Evolutionary conservation across 2,113 vertebrate species (phyloP), one percentile per base, ranked within the genome.

Genomic region (Panthera tigris): DNA sequence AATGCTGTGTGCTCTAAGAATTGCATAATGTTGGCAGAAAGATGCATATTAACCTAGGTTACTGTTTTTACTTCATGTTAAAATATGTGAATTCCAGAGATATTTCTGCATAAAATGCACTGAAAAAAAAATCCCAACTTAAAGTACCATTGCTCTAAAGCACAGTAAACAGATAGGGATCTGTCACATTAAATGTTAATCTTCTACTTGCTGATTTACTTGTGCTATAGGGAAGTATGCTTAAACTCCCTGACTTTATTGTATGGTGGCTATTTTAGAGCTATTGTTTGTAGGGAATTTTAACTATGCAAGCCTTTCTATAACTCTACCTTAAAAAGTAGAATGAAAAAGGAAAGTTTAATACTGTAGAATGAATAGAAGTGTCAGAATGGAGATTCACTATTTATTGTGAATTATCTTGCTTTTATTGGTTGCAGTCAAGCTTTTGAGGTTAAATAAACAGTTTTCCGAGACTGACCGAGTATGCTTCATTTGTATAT

Each of bases 371-470:
- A 89, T 95, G 81, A 98, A 97, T 94, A 97, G 92, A 93, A 86
- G 91, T 94, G 91, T 97, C 96, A 98, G 78, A 76, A 91, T 76
- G 63, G 48, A 97, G 36, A 97, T 96, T 94, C 63, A 55, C 52
- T 82, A 48, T 94, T 97, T 96, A 94, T 96, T 96, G 89, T 89
- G 92, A 97, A 97, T 97, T 98, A 97, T 92, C 73, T 96, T 95
- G 82, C 73, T 84, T 97, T 97, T 93, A 97, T 82, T 94, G 97
- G 93, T 55, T 96, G 39, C 74, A 95, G 87, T 97, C n/a, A 91
- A 97, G 93, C 91, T 94, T 96, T 93, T 95, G 89, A 97, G 86
- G 89, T 97, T 98, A 96, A 97, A 95, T 91, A 98, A 96, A 96
- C 94, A 94, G 85, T 95, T 97, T 92, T 84, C 79, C 5, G 10